Conservation (phyloP, 2,888 invertebrate species). For the Dicranocentrus wangi region DNA sequence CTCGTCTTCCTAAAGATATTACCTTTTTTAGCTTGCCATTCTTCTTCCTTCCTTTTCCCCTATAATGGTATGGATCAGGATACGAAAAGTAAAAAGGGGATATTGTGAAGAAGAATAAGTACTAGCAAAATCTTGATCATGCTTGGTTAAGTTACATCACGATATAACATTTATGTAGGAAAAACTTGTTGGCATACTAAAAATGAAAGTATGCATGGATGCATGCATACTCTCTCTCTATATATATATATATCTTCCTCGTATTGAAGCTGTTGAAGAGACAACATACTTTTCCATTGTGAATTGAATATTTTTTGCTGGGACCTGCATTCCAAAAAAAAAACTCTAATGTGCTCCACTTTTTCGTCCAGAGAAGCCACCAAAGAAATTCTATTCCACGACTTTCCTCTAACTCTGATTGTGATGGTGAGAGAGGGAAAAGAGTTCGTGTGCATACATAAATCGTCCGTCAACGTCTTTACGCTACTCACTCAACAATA, state of each 20-base stretch:
- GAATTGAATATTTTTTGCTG: not conserved
- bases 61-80: too few relatives aligned
- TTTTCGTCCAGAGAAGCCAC: constrained; percentile 1
- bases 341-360: constrained; percentile 18
- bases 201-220: not conserved
- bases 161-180: constrained; percentile 2
- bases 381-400: not conserved
- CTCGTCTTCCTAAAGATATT: too few relatives aligned
- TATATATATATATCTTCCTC: not conserved
- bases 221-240: not conserved
- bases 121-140: not conserved
- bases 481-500: not conserved
- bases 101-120: not conserved
- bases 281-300: not conserved
- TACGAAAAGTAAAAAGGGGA: too few relatives aligned
- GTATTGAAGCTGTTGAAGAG: not conserved
- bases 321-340: constrained; percentile 6
- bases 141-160: not conserved
- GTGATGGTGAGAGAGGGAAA: not conserved
- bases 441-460: constrained; percentile 20
- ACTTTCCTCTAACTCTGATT: not conserved
- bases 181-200: constrained; percentile 12
- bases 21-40: too few relatives aligned
- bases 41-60: too few relatives aligned
- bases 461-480: not conserved